Conservation (phyloP, 2,797 vertebrate species). For the Liparis tanakae region DNA sequence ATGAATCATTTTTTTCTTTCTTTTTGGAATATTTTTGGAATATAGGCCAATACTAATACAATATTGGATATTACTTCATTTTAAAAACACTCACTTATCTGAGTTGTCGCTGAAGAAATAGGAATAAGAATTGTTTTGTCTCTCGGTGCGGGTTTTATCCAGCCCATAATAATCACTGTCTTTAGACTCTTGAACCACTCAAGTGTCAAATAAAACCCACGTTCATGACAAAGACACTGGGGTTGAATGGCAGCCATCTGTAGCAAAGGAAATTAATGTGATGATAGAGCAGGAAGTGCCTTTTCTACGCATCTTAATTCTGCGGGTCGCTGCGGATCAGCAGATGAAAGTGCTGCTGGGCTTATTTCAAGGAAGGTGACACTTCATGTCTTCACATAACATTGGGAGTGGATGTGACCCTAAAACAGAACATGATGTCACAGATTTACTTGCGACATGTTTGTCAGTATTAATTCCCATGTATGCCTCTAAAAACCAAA, state of each 20-base stretch:
- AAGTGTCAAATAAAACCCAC: constrained; percentile 21
- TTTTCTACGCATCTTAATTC: constrained; percentile 26
- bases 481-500: neutral
- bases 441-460: neutral
- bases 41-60: neutral
- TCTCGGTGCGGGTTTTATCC: neutral
- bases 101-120: neutral
- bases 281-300: constrained; percentile 24
- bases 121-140: neutral
- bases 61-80: neutral
- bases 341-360: constrained; percentile 24
- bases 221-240: constrained; percentile 11
- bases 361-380: constrained; percentile 26
- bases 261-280: constrained; percentile 34
- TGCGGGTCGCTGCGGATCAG: constrained; percentile 24
- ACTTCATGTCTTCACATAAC: neutral
- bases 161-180: neutral
- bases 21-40: too few species aligned
- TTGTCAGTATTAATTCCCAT: neutral
- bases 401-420: neutral
- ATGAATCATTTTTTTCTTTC: neutral
- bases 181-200: neutral
- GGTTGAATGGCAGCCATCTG: constrained; percentile 35
- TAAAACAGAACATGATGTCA: neutral
- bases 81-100: neutral